Base-by-base conservation (phyloP, 1,140 invertebrate genomes). In the Chymomyza costata region DNA sequence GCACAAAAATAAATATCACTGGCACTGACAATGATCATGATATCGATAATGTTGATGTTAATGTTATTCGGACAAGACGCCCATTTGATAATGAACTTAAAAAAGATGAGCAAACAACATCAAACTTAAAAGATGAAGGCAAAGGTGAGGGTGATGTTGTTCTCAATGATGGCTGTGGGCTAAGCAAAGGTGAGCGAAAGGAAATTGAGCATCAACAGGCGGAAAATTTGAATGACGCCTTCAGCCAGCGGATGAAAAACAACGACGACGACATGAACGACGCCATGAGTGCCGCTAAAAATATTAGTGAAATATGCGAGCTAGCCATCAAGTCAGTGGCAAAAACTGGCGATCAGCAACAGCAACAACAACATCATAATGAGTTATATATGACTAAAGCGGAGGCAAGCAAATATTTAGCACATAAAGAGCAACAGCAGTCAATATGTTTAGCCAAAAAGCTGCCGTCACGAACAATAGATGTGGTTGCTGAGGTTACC, bases 181-280 rank as follows among this genome's bases (percentile, higher is more conserved):
- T 61, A 66, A 68, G 68, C 55, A 68, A 65, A 64, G 66, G 73
- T 73, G 59, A 80, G 53, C 65, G 21, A 59, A 65, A 67, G 68
- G 73, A 80, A 78, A 80, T 78, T 30, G 74, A 78, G 73, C 73
- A 78, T 80, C 73, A 78, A 78, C 73, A 80, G 73, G 73, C 73
- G 73, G 73, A 78, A 78, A 78, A 78, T 78, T 70, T 80, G 81
- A 80, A 78, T 78, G 73, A 80, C 73, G 73, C 73, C 67, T 78
- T 70, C 55, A 61, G 54, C 46, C 41, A 50, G 69, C 68, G 63
- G 64, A n/a, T 55, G 53, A 54, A 73, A 62, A 54, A 48, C n/a
- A n/a, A 40, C 16, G 44, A 18, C 49, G 35, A 28, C 35, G 40
- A 13, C 31, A 37, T 44, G 41, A 54, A 59, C 63, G 73, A 78